Base-by-base conservation (phyloP, 2,888 invertebrate genomes). In the Ischnus inquisitorius region DNA sequence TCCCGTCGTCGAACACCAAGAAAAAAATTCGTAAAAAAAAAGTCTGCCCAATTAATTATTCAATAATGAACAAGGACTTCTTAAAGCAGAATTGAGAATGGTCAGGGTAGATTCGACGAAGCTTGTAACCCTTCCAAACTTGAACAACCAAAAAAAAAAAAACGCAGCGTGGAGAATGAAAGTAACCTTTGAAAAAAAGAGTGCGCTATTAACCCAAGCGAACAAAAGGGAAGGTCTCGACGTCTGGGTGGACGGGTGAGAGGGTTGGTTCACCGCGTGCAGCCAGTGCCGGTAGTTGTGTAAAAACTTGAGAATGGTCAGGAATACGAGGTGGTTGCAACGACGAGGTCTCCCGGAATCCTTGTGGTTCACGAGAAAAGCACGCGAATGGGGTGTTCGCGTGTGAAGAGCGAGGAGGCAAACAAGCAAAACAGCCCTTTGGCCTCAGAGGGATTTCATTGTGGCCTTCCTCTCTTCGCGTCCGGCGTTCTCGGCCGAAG, bases 341-440 rank as follows among this genome's bases (percentile, higher is more conserved):
- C 68, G 80, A 68, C 62, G 48, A 39, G 54, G 74, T 16, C 76
- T 34, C 68, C 64, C 76, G 67, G 77, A 69, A 77, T 83, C 65
- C 67, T 54, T 86, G 82, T 82, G 84, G 82, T 85, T 85, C 72
- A 41, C 79, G 76, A 71, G 68, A 28, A 79, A 87, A 80, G 46
- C 69, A 65, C 41, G 74, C 68, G 54, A 68, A 68, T 34, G 62
- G 79, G 76, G 74, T 57, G 54, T 16, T 76, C 68, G 64, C 68
- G 65, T 48, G 68, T 64, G 74, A 60, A 48, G 39, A 41, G 51
- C 65, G 75, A 54, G 43, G 77, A 78, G 64, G 60, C 60, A 25
- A 60, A 60, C 72, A 43, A 43, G 51, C 65, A 68, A 71, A 87
- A 82, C 90, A 87, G 85, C 88, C 89, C 82, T 88, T 86, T 87